Conservation (phyloP, 2,113 vertebrate genomes). For the Archilochus colubris region DNA sequence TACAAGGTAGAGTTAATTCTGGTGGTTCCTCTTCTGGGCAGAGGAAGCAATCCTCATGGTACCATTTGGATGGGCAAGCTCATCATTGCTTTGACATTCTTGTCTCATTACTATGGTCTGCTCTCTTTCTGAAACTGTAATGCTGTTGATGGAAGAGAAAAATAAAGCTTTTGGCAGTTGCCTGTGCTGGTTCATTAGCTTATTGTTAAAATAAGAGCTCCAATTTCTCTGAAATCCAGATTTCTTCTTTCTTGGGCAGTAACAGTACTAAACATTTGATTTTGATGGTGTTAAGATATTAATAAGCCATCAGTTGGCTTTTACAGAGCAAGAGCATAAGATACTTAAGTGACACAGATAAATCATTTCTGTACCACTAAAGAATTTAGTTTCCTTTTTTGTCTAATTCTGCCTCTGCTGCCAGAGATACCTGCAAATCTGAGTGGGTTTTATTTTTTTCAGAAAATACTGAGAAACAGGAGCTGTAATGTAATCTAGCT, state of each 20-base stretch:
- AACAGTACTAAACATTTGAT: not conserved
- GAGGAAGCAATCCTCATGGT: not conserved
- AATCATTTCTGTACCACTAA: not conserved
- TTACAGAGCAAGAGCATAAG: not conserved
- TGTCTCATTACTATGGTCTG: not conserved
- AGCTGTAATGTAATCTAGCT: not conserved
- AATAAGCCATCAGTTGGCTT: not conserved
- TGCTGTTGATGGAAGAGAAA: not conserved
- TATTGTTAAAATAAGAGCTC: not conserved
- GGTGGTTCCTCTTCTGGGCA: not conserved
- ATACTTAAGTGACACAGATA: not conserved
- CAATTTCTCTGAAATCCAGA: not conserved
- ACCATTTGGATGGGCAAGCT: not conserved
- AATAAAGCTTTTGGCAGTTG: not conserved
- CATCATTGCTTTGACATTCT: not conserved
- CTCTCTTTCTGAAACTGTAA: not conserved
- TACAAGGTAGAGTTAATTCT: slow-evolving; percentile 86
- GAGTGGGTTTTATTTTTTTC: not conserved
- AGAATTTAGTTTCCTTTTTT: not conserved
- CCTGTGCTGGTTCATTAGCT: not conserved
- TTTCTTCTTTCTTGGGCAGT: not conserved
- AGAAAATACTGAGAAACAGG: not conserved
- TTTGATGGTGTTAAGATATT: not conserved
- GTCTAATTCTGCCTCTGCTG: not conserved
- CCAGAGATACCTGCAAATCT: not conserved